Evolutionary conservation across 2,888 invertebrate genomes (phyloP), one percentile per base, ranked within the genome.

Genomic region (Conops quadrifasciatus): DNA sequence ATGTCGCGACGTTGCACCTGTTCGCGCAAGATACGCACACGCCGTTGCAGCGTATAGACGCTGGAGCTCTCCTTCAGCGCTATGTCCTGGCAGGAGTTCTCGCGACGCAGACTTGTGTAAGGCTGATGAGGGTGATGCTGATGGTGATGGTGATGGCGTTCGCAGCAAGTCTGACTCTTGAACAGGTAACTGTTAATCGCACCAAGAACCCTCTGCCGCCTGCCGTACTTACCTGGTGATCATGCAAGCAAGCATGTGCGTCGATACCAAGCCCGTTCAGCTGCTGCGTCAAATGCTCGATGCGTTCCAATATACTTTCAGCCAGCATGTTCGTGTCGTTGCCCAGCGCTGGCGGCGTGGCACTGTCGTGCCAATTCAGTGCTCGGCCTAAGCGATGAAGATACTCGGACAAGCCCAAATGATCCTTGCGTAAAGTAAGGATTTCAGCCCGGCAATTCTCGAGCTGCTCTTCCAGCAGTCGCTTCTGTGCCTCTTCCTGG

Each of bases 1-100:
- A 97, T 88, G 82, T 97, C 97, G 80, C 96, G 92, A 71, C 96
- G 90, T 81, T 96, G 96, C 43, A 97, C 88, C 84, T 97, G 96
- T 82, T 97, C 97, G 65, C 96, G 89, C 16, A 96, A 87, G 9
- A 93, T 93, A 76, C 95, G 90, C 49, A 95, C 92, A 75, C 96
- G 89, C 73, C 96, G 89, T 86, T 97, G 96, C 51, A 97, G 67
- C 82, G 94, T 95, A 85, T 96, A 96, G 92, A 82, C 72, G 51
- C 80, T 82, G 74, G 78, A 80, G 72, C 77, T 83, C 89, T 94
- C 93, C 89, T 92, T 93, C 74, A 92, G 88, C 77, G 92, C 91
- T 82, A 93, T 89, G 84, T 94, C 93, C 86, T 92, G 92, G 87
- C 91, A 93, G 79, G 93, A 92, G 81, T 92, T 87, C 87, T 94